Percentiles rank a stretch among this genome's conserved stretches.
Evolutionary conservation across 2,113 vertebrate species (phyloP).

Genomic region (Paracanthobrama guichenoti): DNA sequence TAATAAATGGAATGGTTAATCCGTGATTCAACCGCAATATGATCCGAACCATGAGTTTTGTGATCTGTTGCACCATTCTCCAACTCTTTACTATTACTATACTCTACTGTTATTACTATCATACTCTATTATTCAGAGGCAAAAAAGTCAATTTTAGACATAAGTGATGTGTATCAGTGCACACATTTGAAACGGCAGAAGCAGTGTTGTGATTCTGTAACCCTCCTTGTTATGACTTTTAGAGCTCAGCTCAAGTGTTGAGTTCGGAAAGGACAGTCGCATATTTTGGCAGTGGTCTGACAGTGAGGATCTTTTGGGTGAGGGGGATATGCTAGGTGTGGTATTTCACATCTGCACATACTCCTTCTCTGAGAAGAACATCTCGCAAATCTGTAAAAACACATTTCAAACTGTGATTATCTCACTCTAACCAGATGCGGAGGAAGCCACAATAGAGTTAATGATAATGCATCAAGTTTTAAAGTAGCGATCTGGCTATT

Average conservation of each 20-base stretch:
- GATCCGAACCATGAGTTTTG: no score
- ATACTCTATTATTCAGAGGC: background rate
- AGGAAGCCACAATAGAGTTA: background rate
- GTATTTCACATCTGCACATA: slow-evolving; percentile 53
- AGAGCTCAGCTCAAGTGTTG: background rate
- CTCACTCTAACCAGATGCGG: background rate
- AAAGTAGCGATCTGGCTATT: background rate
- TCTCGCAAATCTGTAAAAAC: slow-evolving; percentile 41
- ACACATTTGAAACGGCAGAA: background rate
- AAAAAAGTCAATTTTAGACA: background rate
- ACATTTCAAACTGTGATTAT: slow-evolving; percentile 23
- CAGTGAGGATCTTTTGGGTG: slow-evolving; percentile 41
- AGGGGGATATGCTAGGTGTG: slow-evolving; percentile 54
- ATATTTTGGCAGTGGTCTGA: slow-evolving; percentile 47
- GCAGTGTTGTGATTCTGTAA: slow-evolving; percentile 9
- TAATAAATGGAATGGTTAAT: no score
- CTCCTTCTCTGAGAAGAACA: slow-evolving; percentile 30
- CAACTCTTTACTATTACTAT: background rate
- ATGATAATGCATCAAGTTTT: background rate
- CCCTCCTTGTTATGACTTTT: background rate
- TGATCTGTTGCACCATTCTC: no score
- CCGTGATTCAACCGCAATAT: no score
- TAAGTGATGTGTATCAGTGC: background rate
- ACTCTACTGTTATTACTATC: background rate
- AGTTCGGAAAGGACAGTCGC: background rate